Base-by-base conservation (phyloP, 2,797 vertebrate species). In the Protosalanx chinensis region DNA sequence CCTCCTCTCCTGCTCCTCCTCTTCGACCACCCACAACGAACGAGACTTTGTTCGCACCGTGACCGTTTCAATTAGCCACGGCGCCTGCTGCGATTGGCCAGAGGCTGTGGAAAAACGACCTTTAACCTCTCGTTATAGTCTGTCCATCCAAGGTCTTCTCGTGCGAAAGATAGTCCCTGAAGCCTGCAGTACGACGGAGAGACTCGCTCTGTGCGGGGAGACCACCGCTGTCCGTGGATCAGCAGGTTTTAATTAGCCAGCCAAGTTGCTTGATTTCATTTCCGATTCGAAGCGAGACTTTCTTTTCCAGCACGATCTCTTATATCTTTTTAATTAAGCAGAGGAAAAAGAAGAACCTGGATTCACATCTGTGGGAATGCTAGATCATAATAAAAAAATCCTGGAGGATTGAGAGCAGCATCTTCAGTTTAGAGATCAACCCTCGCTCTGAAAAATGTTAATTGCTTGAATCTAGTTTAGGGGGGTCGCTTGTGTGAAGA, bases 41-140 rank as follows among this genome's bases (percentile, higher is more conserved):
- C 76, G 69, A 73, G 75, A 80, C 83, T 87, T 87, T 89, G 81
- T 84, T 85, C 88, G 70, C 77, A 72, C 64, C 18, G 57, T 59
- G 51, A 58, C 32, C 12, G 46, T 67, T 72, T 29, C 79, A 86
- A 88, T 88, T 85, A 88, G 86, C 81, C 59, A 49, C 67, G 71
- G 75, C 67, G 72, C 83, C 75, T 72, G 29, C 82, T 84, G 81
- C 79, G 85, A 86, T 89, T 88, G 78, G 78, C 78, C 73, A 74
- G 1, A 81, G 70, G 37, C 32, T 74, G 73, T 76, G 73, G 51
- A 69, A 71, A 71, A 85, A 81, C 79, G 76, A 74, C 79, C 86
- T 79, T 83, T 82, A 72, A 81, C 86, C 84, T 79, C 35, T 58
- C 57, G 78, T 85, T 88, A 88, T 88, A 88, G 90, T 83, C 85